Percentiles rank a stretch among this genome's conserved stretches.
Conservation (phyloP, 2,797 vertebrate genomes). For the Sebastes iracundus region DNA sequence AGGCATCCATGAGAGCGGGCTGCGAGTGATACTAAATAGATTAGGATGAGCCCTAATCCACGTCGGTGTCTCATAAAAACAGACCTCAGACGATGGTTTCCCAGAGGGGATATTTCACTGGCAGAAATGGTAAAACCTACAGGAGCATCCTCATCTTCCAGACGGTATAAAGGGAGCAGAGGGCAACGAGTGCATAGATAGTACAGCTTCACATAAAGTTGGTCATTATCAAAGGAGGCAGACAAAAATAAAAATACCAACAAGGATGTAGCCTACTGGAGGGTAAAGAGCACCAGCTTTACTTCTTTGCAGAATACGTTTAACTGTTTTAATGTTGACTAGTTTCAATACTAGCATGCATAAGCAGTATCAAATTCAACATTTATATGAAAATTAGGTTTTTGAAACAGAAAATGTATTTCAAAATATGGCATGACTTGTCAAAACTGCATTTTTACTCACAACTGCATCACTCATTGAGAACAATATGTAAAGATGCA, state of each 20-base stretch:
- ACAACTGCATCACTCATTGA: not conserved
- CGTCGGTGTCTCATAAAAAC: constrained; percentile 30
- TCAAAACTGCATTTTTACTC: too few species aligned
- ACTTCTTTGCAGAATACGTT: not conserved
- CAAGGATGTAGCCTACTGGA: not conserved
- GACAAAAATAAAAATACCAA: not conserved
- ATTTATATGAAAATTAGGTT: not conserved
- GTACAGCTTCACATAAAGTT: constrained; percentile 39
- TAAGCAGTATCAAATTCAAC: not conserved
- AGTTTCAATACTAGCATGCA: not conserved
- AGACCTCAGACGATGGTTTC: not conserved
- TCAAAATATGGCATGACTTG: too few species aligned
- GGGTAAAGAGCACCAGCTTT: not conserved
- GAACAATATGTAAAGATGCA: not conserved
- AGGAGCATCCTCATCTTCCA: not conserved
- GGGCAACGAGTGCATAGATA: not conserved
- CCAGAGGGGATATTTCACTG: not conserved
- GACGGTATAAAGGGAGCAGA: not conserved
- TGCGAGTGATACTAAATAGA: constrained; percentile 51
- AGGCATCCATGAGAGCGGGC: constrained; percentile 37
- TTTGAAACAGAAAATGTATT: not conserved
- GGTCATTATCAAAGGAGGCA: not conserved
- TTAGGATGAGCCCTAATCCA: constrained; percentile 36
- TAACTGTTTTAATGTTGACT: not conserved
- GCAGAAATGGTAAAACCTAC: not conserved